Percentiles rank a stretch among this genome's conserved stretches.
These are phyloP conservation scores for Steinernema carpocapsae DNA, from an alignment of 2,888 invertebrate genomes.

Conservation along the genomic window DNA sequence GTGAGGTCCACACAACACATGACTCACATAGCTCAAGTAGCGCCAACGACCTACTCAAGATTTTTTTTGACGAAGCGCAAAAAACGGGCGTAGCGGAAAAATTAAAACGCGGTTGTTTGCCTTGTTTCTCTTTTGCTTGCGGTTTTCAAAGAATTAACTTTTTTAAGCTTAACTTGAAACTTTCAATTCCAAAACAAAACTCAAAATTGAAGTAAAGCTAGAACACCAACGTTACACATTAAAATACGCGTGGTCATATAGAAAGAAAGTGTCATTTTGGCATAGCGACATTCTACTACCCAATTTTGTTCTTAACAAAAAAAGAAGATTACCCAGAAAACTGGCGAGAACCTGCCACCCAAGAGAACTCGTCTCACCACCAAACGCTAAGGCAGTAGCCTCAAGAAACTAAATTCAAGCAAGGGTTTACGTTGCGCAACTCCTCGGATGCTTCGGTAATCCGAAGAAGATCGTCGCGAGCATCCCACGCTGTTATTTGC, in stretches of 20 bases:
- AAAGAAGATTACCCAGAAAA: not conserved
- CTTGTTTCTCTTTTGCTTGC: not conserved
- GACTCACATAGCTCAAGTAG: not conserved
- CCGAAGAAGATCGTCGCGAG: not conserved
- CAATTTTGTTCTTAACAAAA: too few species aligned
- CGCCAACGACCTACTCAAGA: conserved; percentile 21
- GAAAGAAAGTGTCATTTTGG: too few species aligned
- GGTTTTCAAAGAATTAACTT: not conserved
- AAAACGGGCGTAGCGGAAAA: conserved; percentile 22
- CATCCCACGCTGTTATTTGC: not conserved
- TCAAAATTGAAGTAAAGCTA: not conserved
- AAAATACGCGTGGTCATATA: too few species aligned
- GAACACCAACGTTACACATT: too few species aligned
- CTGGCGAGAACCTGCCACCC: not conserved
- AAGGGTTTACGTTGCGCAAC: conserved; percentile 21
- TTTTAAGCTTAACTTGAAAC: not conserved
- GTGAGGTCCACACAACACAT: conserved; percentile 13
- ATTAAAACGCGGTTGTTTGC: not conserved
- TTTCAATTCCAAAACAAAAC: too few species aligned
- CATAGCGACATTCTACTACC: too few species aligned
- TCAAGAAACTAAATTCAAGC: not conserved
- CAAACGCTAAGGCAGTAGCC: too few species aligned
- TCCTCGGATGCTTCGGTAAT: conserved; percentile 18
- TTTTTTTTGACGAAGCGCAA: not conserved
- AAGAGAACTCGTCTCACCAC: not conserved